These are phyloP conservation scores for Stigmatopora nigra DNA, from an alignment of 2,113 vertebrate species.

Conservation along the genomic window DNA sequence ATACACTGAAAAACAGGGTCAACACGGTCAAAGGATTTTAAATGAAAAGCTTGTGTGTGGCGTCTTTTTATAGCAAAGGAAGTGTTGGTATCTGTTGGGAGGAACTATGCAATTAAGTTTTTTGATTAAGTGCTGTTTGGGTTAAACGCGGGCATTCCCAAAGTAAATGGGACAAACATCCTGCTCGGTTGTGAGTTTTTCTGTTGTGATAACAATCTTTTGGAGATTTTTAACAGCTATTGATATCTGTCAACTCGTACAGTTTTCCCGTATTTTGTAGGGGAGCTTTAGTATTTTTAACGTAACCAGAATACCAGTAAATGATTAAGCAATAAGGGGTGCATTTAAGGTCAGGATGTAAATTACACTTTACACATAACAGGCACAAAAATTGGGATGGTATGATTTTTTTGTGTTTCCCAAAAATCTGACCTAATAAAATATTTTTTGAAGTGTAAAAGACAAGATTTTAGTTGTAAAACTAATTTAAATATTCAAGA, in stretches of 20 bases:
- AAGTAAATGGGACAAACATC: background rate
- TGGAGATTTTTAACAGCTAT: background rate
- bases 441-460: no score
- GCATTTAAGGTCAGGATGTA: no score
- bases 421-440: no score
- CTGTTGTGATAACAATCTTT: background rate
- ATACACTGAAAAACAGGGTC: slow-evolving; percentile 26
- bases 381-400: no score
- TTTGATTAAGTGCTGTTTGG: slow-evolving; percentile 34
- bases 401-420: no score
- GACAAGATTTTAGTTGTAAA: no score
- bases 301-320: no score
- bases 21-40: slow-evolving; percentile 22
- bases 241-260: background rate
- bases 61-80: slow-evolving; percentile 7
- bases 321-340: no score
- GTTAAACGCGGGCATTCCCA: slow-evolving; percentile 5
- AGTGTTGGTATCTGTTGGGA: slow-evolving; percentile 11
- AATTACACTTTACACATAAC: no score
- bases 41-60: slow-evolving; percentile 6
- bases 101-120: slow-evolving; percentile 27
- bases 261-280: background rate
- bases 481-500: no score
- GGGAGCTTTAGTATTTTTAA: no score
- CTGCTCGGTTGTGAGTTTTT: slow-evolving; percentile 1